Evolutionary conservation across 2,888 invertebrate species (phyloP), one percentile per base, ranked within the genome.

Genomic region (Tyria jacobaeae): DNA sequence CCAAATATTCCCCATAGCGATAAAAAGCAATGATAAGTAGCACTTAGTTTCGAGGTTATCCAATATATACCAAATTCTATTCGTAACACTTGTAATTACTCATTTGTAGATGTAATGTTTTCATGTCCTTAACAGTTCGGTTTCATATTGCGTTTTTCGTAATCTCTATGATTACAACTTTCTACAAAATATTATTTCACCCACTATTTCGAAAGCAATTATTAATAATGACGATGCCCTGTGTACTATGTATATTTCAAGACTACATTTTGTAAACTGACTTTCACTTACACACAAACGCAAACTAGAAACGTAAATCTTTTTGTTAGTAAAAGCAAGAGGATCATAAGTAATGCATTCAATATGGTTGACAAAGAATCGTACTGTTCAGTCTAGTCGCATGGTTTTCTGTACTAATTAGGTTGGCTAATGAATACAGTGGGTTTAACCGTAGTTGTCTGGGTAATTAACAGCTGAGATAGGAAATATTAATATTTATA

Each of bases 401-500:
- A 78, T 81, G 84, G 84, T 81, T 85, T 85, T 87, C 87, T 86
- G 80, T 80, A 77, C 83, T 91, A 91, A 92, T 92, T 88, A 92
- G 88, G 86, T 91, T 87, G 83, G 79, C 82, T 91, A 88, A 91
- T 91, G 87, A 91, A 91, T 89, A 91, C 87, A 85, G 86, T 81
- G 64, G 85, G 85, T 86, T 89, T 85, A 88, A 86, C 87, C 86
- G 83, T 87, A 90, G 89, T 89, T 89, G 87, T 89, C 88, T 86
- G 85, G 85, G 82, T 89, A 91, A 92, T 91, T 91, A 91, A 89
- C 88, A 88, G 84, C 88, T 84, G 83, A 90, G 89, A 89, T 89
- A 88, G 85, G 87, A 89, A 89, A 89, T 90, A 91, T 92, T 92
- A 92, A 92, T 91, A 92, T 91, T 90, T 90, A 91, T 91, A 90